Percentiles rank a stretch among this genome's conserved stretches.
Conservation (phyloP, 2,113 vertebrate species). For the Erythrolamprus reginae region DNA sequence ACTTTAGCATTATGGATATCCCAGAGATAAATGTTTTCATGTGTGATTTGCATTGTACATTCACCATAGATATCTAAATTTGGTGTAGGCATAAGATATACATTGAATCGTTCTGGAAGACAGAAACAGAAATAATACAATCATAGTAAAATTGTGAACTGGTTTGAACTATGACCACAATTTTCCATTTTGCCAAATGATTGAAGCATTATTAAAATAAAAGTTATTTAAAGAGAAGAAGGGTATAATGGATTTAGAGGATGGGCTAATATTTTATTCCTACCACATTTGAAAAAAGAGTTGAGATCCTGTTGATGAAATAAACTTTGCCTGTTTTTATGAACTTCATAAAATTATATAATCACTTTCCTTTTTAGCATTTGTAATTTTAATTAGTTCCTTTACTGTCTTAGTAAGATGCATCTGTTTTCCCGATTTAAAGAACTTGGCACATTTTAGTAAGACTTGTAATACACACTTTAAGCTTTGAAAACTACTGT, state of each 20-base stretch:
- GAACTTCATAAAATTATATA: neutral
- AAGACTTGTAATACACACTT: constrained; percentile 5
- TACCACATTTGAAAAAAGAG: neutral
- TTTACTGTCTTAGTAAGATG: neutral
- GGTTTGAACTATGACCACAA: neutral
- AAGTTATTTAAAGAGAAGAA: neutral
- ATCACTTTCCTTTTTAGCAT: constrained; percentile 7
- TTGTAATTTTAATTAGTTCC: constrained; percentile 9
- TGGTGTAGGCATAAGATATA: constrained; percentile 97
- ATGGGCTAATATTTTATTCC: neutral
- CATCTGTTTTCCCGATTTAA: neutral
- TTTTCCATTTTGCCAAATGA: neutral
- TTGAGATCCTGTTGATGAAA: neutral
- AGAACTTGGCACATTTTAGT: neutral
- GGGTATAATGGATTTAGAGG: neutral
- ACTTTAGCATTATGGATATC: constrained; percentile 96
- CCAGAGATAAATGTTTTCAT: constrained; percentile 99
- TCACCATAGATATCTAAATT: constrained; percentile 99
- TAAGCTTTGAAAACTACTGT: neutral
- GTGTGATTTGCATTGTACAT: constrained; percentile 99
- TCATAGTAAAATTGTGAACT: neutral
- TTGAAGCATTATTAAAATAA: constrained; percentile 1
- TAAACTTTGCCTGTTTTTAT: neutral
- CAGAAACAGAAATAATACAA: constrained; percentile 12
- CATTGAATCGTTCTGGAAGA: constrained; percentile 89